Conservation (phyloP, 1,140 invertebrate species). For the Pogonomyrmex californicus region DNA sequence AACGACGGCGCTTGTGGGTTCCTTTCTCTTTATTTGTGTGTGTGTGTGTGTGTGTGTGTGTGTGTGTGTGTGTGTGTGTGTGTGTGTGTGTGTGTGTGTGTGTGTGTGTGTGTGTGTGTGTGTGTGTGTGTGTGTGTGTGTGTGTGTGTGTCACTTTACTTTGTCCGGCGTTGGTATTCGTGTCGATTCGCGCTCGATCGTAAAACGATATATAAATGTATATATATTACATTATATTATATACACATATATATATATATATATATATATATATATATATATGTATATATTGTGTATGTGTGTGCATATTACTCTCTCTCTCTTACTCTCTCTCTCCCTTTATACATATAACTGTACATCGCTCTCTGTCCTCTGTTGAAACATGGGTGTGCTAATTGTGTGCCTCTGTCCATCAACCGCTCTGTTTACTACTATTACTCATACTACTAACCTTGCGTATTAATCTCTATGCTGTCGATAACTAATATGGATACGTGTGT, state of each 20-base stretch:
- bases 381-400: conserved; percentile 86
- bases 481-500: conserved; percentile 59
- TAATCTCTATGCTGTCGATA: conserved; percentile 76
- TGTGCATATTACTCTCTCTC: conserved; percentile 65
- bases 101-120: too few relatives aligned
- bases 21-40: conserved; percentile 5
- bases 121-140: too few relatives aligned
- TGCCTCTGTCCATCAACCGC: conserved; percentile 86
- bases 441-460: conserved; percentile 71
- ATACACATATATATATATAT: conserved; percentile 36
- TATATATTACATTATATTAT: conserved; percentile 32
- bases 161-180: not conserved
- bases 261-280: conserved; percentile 21
- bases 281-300: conserved; percentile 47
- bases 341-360: conserved; percentile 41
- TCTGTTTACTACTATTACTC: conserved; percentile 79
- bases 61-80: not conserved
- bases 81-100: not conserved
- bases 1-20: conserved; percentile 53
- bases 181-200: conserved; percentile 20
- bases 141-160: not conserved
- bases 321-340: conserved; percentile 68
- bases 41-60: not conserved
- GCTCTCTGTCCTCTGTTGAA: conserved; percentile 72
- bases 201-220: conserved; percentile 41